Percentiles rank a stretch among this genome's conserved stretches.
These are phyloP conservation scores for Gorsachius magnificus DNA, from an alignment of 2,797 vertebrate species.

Conservation along the genomic window DNA sequence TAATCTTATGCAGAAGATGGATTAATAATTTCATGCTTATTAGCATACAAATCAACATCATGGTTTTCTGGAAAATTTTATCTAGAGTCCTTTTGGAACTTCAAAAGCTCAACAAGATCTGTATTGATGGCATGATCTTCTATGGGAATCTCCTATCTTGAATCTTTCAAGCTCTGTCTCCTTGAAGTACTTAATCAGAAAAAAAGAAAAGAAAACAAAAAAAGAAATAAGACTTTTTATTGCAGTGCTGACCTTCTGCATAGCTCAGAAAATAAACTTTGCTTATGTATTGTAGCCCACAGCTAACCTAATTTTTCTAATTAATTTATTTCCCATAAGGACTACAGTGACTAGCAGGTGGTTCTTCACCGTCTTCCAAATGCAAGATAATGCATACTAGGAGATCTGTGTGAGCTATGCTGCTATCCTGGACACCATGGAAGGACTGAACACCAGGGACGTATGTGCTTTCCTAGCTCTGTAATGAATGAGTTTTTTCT, in stretches of 20 bases:
- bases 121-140: not conserved
- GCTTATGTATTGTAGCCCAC: not conserved
- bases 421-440: not conserved
- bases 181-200: not conserved
- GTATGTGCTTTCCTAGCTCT: not conserved
- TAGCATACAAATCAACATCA: not conserved
- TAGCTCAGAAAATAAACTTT: not conserved
- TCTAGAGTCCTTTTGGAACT: not conserved
- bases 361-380: not conserved
- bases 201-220: not conserved
- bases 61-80: not conserved
- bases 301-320: not conserved
- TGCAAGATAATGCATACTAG: not conserved
- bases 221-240: not conserved
- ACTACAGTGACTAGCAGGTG: not conserved
- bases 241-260: not conserved
- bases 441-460: not conserved
- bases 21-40: not conserved
- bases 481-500: not conserved
- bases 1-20: not conserved
- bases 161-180: not conserved
- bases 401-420: not conserved
- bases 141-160: not conserved
- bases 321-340: not conserved
- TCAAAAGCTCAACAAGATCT: not conserved